phyloP scores from a whole-genome alignment of 2,888 invertebrate genomes.

The Andrena camellia region DNA sequence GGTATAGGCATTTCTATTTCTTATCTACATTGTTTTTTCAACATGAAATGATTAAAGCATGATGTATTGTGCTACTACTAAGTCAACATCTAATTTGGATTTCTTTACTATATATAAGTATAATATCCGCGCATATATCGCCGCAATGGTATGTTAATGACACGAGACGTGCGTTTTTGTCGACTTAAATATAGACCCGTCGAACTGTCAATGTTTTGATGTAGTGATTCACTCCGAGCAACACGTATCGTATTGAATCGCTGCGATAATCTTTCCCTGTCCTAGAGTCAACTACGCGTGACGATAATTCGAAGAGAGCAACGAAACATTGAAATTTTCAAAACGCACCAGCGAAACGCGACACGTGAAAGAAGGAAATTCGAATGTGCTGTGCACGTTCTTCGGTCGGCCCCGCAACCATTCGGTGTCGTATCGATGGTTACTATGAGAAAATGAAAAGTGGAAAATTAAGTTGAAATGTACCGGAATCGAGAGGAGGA shows the following conservation, averaged over 20 bases:
- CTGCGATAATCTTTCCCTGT: not conserved
- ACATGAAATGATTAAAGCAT: too few relatives aligned
- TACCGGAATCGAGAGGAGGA: not conserved
- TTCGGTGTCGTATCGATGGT: too few relatives aligned
- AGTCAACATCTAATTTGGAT: not conserved
- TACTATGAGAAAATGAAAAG: too few relatives aligned
- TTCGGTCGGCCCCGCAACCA: not conserved
- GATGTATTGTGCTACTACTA: too few relatives aligned
- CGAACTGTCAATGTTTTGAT: slow-evolving; percentile 25
- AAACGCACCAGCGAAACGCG: not conserved
- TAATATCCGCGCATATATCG: not conserved
- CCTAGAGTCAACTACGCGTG: not conserved
- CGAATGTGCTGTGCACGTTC: too few relatives aligned
- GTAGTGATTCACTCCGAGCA: slow-evolving; percentile 6
- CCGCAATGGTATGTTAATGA: slow-evolving; percentile 11
- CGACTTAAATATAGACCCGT: slow-evolving; percentile 50
- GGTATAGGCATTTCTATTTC: not conserved
- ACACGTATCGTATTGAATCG: slow-evolving; percentile 7
- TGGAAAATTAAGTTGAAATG: not conserved
- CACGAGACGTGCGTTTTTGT: slow-evolving; percentile 16
- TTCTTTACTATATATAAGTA: not conserved
- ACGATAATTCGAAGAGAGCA: not conserved
- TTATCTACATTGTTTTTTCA: not conserved
- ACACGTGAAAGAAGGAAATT: not conserved
- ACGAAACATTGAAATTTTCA: not conserved